These are phyloP conservation scores for Mus pahari DNA, from an alignment of 2,113 vertebrate species.

Conservation along the genomic window DNA sequence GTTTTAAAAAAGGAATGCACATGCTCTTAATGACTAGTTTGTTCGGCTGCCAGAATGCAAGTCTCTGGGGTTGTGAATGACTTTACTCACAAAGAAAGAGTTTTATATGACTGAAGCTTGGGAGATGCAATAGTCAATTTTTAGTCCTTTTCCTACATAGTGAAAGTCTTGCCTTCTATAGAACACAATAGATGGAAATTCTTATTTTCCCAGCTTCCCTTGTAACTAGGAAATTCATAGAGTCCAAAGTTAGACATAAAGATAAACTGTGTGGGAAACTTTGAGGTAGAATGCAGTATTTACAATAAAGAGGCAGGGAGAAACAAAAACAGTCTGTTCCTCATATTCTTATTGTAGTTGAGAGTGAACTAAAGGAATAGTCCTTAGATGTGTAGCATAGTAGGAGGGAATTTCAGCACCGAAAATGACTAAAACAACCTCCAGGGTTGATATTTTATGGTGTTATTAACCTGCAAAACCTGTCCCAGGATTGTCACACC, in stretches of 20 bases:
- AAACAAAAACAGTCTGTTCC: not conserved
- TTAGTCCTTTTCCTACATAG: not conserved
- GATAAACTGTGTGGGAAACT: not conserved
- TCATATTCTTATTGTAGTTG: not conserved
- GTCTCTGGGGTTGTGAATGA: not conserved
- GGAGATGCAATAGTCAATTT: not conserved
- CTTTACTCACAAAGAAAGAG: not conserved
- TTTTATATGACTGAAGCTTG: not conserved
- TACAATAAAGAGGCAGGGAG: not conserved
- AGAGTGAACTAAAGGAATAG: not conserved
- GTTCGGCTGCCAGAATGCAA: not conserved
- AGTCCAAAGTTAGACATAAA: not conserved
- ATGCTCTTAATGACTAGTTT: not conserved
- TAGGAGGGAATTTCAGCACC: not conserved
- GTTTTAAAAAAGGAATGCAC: not conserved
- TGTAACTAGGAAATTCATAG: not conserved
- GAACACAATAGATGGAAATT: fast-evolving
- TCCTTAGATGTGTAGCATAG: not conserved
- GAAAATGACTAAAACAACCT: not conserved
- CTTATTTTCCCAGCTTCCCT: not conserved
- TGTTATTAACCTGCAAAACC: not conserved
- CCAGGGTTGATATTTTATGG: not conserved
- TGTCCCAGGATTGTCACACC: not conserved
- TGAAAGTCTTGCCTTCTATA: not conserved
- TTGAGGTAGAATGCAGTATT: not conserved